A percentile compares a stretch with the other conserved stretches of the same genome.
Evolutionary conservation across 2,888 invertebrate genomes (phyloP).

Genomic region (Torymus aiolomorphi): DNA sequence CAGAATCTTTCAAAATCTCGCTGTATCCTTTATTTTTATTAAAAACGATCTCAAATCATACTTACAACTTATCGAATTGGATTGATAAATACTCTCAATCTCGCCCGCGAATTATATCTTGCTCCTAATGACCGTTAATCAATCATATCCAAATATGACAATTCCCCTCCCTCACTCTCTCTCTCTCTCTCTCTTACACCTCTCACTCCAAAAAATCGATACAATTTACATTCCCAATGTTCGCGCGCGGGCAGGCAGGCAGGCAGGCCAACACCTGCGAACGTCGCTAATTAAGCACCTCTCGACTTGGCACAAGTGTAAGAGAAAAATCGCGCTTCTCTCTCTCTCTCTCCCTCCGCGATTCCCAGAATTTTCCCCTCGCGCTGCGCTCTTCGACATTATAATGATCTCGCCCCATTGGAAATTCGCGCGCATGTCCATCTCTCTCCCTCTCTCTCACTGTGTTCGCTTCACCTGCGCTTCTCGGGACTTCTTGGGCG

Average conservation of each 20-base stretch:
- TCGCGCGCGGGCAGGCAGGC: too few species aligned
- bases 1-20: too few species aligned
- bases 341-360: neutral
- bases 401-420: slow-evolving; percentile 53
- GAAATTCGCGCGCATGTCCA: slow-evolving; percentile 48
- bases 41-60: slow-evolving; percentile 10
- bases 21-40: neutral
- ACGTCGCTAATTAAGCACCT: slow-evolving; percentile 39
- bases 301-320: neutral
- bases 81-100: slow-evolving; percentile 7
- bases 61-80: neutral
- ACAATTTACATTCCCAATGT: slow-evolving; percentile 17
- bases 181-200: neutral
- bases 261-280: slow-evolving; percentile 36
- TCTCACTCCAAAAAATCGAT: neutral
- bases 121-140: slow-evolving; percentile 18
- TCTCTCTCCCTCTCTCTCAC: slow-evolving; percentile 17
- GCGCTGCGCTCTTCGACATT: slow-evolving; percentile 12
- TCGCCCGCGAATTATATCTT: slow-evolving; percentile 12
- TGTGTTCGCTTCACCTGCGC: slow-evolving; percentile 45
- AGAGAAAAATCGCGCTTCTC: slow-evolving; percentile 26
- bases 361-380: slow-evolving; percentile 49
- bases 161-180: neutral
- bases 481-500: slow-evolving; percentile 60
- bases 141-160: slow-evolving; percentile 11